phyloP scores from a whole-genome alignment of 2,888 invertebrate species.

The Acanthosepion lycidas region DNA sequence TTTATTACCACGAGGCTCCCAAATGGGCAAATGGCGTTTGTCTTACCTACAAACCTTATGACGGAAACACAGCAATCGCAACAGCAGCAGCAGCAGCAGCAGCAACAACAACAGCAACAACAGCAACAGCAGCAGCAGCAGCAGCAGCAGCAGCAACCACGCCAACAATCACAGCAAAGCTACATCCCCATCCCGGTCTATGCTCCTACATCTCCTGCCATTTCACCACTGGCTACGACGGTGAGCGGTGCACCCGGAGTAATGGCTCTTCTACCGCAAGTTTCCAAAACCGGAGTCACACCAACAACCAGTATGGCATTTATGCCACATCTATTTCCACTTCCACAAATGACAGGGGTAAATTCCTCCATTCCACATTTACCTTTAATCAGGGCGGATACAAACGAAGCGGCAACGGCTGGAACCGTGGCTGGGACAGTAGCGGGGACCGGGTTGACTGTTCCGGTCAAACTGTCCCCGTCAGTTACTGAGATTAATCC shows the following conservation, averaged over 20 bases:
- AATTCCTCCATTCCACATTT: not conserved
- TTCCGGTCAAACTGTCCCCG: not conserved
- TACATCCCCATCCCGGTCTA: slow-evolving; percentile 57
- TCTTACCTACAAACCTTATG: slow-evolving; percentile 58
- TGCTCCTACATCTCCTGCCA: not conserved
- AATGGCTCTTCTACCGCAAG: slow-evolving; percentile 35
- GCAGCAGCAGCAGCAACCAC: not conserved
- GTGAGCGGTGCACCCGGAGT: not conserved
- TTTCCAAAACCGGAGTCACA: not conserved
- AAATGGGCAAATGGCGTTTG: slow-evolving; percentile 60
- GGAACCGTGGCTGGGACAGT: not conserved
- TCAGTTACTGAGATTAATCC: not conserved
- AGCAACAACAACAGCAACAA: not conserved
- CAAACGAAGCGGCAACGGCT: not conserved
- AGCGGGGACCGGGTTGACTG: not conserved
- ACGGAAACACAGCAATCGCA: not conserved
- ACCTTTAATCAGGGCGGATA: not conserved
- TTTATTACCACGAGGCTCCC: slow-evolving; percentile 58
- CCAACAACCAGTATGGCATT: not conserved
- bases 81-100: not conserved
- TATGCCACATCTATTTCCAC: not conserved
- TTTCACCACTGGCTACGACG: not conserved
- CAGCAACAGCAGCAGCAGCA: not conserved
- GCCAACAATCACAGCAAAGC: slow-evolving; percentile 43
- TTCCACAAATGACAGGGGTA: not conserved